These are phyloP conservation scores for Drosophila robusta DNA, from an alignment of 2,888 invertebrate species.

Conservation along the genomic window DNA sequence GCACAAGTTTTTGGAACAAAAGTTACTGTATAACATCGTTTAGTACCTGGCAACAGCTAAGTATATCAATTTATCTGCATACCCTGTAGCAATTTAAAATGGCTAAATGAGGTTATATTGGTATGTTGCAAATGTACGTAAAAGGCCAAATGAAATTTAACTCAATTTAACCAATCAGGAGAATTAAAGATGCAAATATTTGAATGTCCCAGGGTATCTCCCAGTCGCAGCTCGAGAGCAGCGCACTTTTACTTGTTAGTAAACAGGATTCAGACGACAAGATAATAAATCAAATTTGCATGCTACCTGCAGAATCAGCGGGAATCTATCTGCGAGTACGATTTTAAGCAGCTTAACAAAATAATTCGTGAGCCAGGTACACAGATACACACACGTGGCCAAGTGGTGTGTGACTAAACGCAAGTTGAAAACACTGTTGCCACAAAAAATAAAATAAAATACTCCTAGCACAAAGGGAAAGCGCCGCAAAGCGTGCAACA, in stretches of 20 bases:
- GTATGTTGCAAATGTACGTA: background rate
- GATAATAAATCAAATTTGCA: slow-evolving; percentile 34
- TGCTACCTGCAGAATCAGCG: background rate
- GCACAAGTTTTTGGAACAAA: slow-evolving; percentile 5
- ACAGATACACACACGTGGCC: background rate
- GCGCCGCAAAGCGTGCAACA: slow-evolving; percentile 30
- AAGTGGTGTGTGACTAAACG: background rate
- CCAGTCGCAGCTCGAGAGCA: too few relatives aligned
- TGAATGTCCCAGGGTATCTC: background rate
- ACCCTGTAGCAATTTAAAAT: background rate
- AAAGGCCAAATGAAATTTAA: too few relatives aligned
- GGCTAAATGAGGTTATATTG: background rate
- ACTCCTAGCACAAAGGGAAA: background rate
- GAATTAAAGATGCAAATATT: too few relatives aligned
- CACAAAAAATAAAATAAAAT: background rate
- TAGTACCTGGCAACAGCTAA: slow-evolving; percentile 15
- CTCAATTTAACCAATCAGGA: too few relatives aligned
- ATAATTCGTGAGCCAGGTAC: slow-evolving; percentile 1
- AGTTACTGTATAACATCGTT: slow-evolving; percentile 15
- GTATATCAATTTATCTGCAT: slow-evolving; percentile 17
- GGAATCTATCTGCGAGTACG: background rate
- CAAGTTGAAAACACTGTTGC: background rate
- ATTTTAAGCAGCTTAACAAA: background rate
- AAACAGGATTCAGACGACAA: slow-evolving; percentile 5
- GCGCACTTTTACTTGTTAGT: background rate